Evolutionary conservation across 2,888 invertebrate genomes (phyloP).

Genomic region (Chloroclysta siterata): DNA sequence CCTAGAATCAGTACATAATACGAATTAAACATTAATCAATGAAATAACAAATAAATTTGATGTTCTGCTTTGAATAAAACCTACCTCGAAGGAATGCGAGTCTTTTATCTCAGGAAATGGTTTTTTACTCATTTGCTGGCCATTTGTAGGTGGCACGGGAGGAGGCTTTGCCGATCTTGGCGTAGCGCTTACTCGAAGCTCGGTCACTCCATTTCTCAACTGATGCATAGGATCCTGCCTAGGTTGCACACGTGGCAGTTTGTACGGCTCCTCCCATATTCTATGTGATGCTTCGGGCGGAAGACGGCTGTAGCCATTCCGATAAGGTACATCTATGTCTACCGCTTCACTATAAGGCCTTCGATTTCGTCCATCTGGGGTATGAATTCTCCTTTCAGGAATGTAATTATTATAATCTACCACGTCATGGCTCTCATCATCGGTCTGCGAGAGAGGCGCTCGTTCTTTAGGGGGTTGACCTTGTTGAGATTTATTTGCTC

Average conservation of each 20-base stretch:
- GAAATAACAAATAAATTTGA: not conserved
- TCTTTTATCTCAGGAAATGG: conserved; percentile 78
- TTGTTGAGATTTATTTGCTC: conserved; percentile 59
- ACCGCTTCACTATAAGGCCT: conserved; percentile 80
- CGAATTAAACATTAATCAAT: conserved; percentile 3
- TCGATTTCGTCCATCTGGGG: conserved; percentile 63
- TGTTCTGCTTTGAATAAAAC: not conserved
- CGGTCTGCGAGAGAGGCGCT: conserved; percentile 66
- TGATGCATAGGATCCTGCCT: conserved; percentile 74
- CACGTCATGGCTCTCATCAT: conserved; percentile 74
- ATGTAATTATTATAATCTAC: conserved; percentile 68
- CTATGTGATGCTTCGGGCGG: conserved; percentile 62
- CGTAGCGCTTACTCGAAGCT: conserved; percentile 74
- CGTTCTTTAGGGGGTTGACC: conserved; percentile 57
- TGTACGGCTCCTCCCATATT: conserved; percentile 78
- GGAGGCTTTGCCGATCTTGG: conserved; percentile 74
- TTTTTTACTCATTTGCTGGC: conserved; percentile 57
- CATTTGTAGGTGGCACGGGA: conserved; percentile 63
- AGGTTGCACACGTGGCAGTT: conserved; percentile 73
- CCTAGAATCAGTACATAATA: conserved; percentile 59
- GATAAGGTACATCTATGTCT: conserved; percentile 70
- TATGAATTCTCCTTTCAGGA: conserved; percentile 67
- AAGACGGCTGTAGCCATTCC: conserved; percentile 72
- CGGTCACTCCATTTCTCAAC: conserved; percentile 71
- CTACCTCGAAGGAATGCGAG: conserved; percentile 75